Percentiles rank a stretch among this genome's conserved stretches.
phyloP scores from a whole-genome alignment of 2,113 vertebrate species.

The Oncorhynchus gorbuscha region DNA sequence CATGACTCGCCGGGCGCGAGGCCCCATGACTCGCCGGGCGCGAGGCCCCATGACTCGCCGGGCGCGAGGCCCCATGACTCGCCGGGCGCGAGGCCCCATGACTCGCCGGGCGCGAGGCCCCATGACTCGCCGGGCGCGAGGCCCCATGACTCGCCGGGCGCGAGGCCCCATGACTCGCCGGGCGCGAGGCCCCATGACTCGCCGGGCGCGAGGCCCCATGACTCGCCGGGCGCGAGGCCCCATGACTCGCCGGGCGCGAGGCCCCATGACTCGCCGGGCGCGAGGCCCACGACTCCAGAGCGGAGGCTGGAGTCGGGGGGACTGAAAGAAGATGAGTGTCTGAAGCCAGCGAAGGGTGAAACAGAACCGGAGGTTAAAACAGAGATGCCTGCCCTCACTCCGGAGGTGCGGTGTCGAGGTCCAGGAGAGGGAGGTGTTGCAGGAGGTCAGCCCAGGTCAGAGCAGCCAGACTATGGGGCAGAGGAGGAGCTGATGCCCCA shows the following conservation, averaged over 20 bases:
- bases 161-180: too few relatives aligned
- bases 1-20: too few relatives aligned
- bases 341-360: conserved; percentile 7
- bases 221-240: too few relatives aligned
- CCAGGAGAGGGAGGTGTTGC: conserved; percentile 18
- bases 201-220: too few relatives aligned
- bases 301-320: conserved; percentile 63
- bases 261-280: background rate
- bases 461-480: conserved; percentile 41
- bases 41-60: too few relatives aligned
- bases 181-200: too few relatives aligned
- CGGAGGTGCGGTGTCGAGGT: conserved; percentile 53
- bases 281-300: conserved; percentile 2
- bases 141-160: too few relatives aligned
- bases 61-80: too few relatives aligned
- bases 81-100: too few relatives aligned
- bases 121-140: too few relatives aligned
- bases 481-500: conserved; percentile 81
- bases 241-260: too few relatives aligned
- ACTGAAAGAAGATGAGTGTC: conserved; percentile 26
- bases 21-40: too few relatives aligned
- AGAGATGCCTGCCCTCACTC: conserved; percentile 75
- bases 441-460: conserved; percentile 45
- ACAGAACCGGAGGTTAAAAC: conserved; percentile 54
- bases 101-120: background rate